These are phyloP conservation scores for Chionoecetes opilio DNA, from an alignment of 1,140 invertebrate species.

Conservation along the genomic window DNA sequence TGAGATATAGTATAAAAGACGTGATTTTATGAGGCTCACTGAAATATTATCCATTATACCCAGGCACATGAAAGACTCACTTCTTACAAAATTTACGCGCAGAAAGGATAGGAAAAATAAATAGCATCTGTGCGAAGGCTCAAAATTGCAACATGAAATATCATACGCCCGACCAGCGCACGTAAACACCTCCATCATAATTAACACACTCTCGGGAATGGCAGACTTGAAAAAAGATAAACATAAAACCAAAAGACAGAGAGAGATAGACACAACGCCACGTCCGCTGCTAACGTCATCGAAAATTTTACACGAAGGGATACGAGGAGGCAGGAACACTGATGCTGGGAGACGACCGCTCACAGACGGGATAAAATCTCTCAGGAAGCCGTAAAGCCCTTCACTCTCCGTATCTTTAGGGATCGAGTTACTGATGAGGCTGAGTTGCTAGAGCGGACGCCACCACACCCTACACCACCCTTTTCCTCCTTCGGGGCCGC, in stretches of 20 bases:
- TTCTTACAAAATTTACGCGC: neutral
- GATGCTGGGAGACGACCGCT: neutral
- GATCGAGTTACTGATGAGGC: too few relatives aligned
- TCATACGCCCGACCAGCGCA: neutral
- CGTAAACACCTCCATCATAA: neutral
- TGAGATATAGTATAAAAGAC: neutral
- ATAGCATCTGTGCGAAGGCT: neutral
- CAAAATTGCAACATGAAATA: neutral
- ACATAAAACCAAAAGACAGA: neutral
- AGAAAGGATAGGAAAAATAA: neutral
- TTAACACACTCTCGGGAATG: neutral
- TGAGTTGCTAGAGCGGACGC: too few relatives aligned
- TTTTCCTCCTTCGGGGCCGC: too few relatives aligned
- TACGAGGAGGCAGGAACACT: neutral
- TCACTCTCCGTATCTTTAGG: neutral
- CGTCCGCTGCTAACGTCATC: neutral
- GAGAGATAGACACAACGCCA: neutral
- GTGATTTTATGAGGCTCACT: neutral
- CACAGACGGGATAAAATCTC: neutral
- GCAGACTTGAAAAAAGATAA: neutral
- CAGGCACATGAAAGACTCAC: neutral
- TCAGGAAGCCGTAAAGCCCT: neutral
- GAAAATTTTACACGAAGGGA: slow-evolving; percentile 16
- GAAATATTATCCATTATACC: neutral
- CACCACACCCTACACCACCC: too few relatives aligned